These are phyloP conservation scores for Chymomyza caudatula DNA, from an alignment of 2,888 invertebrate species.

Conservation along the genomic window DNA sequence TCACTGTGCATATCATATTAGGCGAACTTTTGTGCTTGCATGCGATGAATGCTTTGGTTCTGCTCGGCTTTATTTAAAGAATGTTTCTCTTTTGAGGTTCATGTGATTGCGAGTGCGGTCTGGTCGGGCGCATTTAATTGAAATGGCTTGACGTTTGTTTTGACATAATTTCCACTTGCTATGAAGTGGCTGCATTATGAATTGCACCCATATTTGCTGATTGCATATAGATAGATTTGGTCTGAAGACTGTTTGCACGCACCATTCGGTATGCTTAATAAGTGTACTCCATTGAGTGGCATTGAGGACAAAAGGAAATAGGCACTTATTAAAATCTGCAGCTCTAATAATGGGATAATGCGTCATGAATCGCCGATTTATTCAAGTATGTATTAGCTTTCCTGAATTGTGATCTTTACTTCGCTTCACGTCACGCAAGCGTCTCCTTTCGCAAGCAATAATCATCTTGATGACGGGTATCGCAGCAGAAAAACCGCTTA, in stretches of 20 bases:
- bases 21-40: conserved; percentile 43
- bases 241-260: conserved; percentile 47
- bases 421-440: background rate
- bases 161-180: conserved; percentile 66
- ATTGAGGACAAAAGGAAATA: background rate
- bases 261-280: background rate
- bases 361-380: conserved; percentile 50
- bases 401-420: conserved; percentile 51
- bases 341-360: conserved; percentile 50
- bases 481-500: background rate
- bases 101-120: background rate
- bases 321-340: conserved; percentile 43
- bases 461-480: background rate
- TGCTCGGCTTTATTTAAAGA: background rate
- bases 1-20: conserved; percentile 53
- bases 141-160: conserved; percentile 62
- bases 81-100: background rate
- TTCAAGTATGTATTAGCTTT: conserved; percentile 33
- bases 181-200: conserved; percentile 41
- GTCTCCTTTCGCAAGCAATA: background rate
- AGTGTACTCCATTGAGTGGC: background rate
- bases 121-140: conserved; percentile 43
- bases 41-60: background rate
- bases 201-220: conserved; percentile 58
- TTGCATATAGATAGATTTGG: conserved; percentile 69